Percentiles rank a stretch among this genome's conserved stretches.
Conservation (phyloP, 2,888 invertebrate genomes). For the Acleris cristana region DNA sequence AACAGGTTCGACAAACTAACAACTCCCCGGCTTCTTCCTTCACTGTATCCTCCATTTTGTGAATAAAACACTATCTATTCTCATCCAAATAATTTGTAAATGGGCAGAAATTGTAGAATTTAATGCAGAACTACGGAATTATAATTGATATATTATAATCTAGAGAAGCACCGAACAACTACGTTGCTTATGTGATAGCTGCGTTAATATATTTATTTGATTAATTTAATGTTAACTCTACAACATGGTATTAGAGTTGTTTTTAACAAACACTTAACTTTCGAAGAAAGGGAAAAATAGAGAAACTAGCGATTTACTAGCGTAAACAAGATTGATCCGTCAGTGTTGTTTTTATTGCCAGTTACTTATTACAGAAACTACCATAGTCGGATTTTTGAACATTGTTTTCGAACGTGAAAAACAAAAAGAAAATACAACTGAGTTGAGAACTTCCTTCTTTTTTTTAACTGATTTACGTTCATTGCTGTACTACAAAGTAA, state of each 20-base stretch:
- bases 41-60: conserved; percentile 22
- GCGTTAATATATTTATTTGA: background rate
- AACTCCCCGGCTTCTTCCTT: conserved; percentile 22
- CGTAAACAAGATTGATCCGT: too few species aligned
- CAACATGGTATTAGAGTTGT: accelerated
- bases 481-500: too few species aligned
- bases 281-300: background rate
- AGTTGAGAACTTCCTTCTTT: too few species aligned
- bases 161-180: background rate
- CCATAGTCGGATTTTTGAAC: background rate
- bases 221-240: background rate
- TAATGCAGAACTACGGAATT: background rate
- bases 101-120: background rate
- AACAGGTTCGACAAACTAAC: conserved; percentile 27
- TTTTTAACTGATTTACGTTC: too few species aligned
- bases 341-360: background rate
- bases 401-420: conserved; percentile 1
- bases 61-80: conserved; percentile 20
- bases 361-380: too few species aligned
- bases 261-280: background rate
- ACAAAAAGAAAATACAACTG: too few species aligned
- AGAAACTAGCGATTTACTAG: too few species aligned
- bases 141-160: background rate
- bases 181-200: background rate
- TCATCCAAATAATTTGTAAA: background rate